Evolutionary conservation across 1,140 invertebrate species (phyloP).

Genomic region (Himalopsyche phryganea): DNA sequence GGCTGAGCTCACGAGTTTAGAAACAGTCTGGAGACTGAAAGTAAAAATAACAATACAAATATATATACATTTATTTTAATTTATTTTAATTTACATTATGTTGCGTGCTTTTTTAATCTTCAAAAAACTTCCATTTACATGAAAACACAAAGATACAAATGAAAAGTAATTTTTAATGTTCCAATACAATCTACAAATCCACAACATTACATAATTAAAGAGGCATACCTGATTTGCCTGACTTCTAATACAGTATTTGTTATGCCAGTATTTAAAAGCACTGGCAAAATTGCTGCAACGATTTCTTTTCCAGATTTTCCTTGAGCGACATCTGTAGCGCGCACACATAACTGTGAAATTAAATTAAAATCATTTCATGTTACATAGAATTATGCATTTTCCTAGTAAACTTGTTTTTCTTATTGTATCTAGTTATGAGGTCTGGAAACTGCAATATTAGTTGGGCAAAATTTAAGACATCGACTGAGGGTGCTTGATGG

Average conservation of each 20-base stretch:
- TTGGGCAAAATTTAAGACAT: no score
- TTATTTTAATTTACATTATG: conserved; percentile 11
- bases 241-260: conserved; percentile 75
- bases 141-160: no score
- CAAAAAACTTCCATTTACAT: no score
- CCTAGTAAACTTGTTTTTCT: no score
- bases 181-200: no score
- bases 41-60: conserved; percentile 18
- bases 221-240: conserved; percentile 63
- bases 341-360: conserved; percentile 65
- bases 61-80: conserved; percentile 2
- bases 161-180: no score
- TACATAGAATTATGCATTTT: no score
- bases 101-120: background rate
- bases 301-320: conserved; percentile 77
- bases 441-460: no score
- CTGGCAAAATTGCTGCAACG: conserved; percentile 72
- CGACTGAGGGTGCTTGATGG: no score
- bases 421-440: no score
- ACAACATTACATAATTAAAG: no score
- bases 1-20: conserved; percentile 76
- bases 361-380: no score
- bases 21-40: conserved; percentile 75
- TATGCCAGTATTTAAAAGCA: conserved; percentile 76
- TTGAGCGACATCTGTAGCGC: conserved; percentile 69